Percentiles rank a stretch among this genome's conserved stretches.
Conservation (phyloP, 1,140 invertebrate genomes). For the Temnothorax nylanderi region DNA sequence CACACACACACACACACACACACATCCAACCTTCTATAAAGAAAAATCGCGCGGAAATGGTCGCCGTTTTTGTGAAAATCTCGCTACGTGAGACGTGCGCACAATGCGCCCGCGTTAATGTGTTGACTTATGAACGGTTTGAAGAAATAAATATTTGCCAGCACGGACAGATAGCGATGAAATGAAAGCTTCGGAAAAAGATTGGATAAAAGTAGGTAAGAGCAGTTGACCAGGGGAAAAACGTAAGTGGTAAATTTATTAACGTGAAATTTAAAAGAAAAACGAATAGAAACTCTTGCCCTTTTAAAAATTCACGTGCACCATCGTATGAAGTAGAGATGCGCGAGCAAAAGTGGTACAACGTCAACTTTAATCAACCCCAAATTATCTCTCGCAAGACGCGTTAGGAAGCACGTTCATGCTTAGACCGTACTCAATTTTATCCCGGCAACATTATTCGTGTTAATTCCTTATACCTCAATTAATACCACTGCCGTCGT, state of each 20-base stretch:
- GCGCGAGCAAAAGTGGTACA: slow-evolving; percentile 35
- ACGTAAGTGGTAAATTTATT: background rate
- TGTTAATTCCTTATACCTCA: slow-evolving; percentile 49
- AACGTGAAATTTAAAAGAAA: background rate
- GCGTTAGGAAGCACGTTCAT: slow-evolving; percentile 9
- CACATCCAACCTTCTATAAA: background rate
- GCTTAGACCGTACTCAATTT: slow-evolving; percentile 57
- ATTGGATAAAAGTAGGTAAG: background rate
- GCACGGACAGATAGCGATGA: background rate
- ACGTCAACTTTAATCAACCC: slow-evolving; percentile 49
- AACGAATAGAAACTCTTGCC: background rate
- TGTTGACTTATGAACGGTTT: slow-evolving; percentile 52
- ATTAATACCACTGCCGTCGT: slow-evolving; percentile 62
- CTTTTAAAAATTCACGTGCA: background rate
- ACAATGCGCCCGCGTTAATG: slow-evolving; percentile 37
- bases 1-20: too few relatives aligned
- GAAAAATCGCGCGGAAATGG: slow-evolving; percentile 35
- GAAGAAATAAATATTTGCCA: slow-evolving; percentile 54
- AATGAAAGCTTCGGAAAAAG: background rate
- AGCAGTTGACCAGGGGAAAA: background rate
- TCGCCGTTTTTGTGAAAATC: slow-evolving; percentile 35
- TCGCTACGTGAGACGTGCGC: background rate
- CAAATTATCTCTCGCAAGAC: background rate
- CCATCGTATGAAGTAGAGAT: background rate
- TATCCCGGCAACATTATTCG: slow-evolving; percentile 29